phyloP scores from a whole-genome alignment of 2,797 vertebrate species.

The Scleropages formosus region DNA sequence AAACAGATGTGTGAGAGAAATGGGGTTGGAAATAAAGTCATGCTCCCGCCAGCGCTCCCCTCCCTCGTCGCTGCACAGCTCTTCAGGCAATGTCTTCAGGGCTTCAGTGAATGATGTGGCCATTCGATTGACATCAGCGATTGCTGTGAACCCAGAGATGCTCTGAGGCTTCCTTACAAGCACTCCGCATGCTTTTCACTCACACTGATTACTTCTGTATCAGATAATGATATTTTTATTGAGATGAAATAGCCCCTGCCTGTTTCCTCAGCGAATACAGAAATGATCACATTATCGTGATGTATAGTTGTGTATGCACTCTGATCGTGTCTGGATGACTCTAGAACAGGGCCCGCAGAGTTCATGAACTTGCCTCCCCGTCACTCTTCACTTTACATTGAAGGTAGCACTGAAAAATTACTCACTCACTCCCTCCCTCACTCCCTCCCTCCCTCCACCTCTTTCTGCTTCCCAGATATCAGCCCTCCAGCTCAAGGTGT shows the following conservation, averaged over 20 bases:
- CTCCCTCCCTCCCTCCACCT: not conserved
- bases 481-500: slow-evolving; percentile 96
- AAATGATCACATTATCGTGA: slow-evolving; percentile 25
- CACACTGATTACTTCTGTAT: slow-evolving; percentile 34
- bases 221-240: slow-evolving; percentile 49
- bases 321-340: not conserved
- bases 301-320: slow-evolving; percentile 7
- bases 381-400: not conserved
- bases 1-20: slow-evolving; percentile 53
- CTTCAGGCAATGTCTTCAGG: slow-evolving; percentile 32
- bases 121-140: slow-evolving; percentile 37
- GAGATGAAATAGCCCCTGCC: slow-evolving; percentile 39
- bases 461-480: slow-evolving; percentile 74
- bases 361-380: not conserved
- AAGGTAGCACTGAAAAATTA: not conserved
- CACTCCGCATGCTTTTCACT: slow-evolving; percentile 34
- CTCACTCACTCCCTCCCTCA: not conserved
- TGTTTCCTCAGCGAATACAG: slow-evolving; percentile 1
- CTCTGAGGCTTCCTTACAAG: slow-evolving; percentile 33
- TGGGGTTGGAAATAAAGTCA: slow-evolving; percentile 49
- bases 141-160: slow-evolving; percentile 41
- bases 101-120: slow-evolving; percentile 39
- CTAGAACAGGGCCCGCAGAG: not conserved
- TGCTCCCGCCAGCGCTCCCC: slow-evolving; percentile 34
- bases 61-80: slow-evolving; percentile 22